phyloP scores from a whole-genome alignment of 2,113 vertebrate genomes.

The Oreochromis tanganicae region DNA sequence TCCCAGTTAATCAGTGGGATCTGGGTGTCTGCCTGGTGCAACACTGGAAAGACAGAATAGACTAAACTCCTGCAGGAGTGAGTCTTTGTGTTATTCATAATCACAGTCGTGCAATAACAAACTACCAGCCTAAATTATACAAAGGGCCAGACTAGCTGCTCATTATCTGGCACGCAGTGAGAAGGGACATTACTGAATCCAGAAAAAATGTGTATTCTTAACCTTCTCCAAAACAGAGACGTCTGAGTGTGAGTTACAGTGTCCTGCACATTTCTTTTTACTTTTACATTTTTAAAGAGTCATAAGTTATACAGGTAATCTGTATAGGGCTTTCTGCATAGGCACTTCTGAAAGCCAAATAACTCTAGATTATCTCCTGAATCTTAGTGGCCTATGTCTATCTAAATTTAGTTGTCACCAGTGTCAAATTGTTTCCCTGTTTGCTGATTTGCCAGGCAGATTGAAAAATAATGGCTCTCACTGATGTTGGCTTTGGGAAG shows the following conservation, averaged over 20 bases:
- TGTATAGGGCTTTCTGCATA: not conserved
- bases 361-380: conserved; percentile 3
- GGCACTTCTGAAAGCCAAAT: not conserved
- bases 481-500: not conserved
- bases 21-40: conserved; percentile 56
- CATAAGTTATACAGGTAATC: not conserved
- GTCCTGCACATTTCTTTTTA: not conserved
- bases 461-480: conserved; percentile 7
- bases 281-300: not conserved
- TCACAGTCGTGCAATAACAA: conserved; percentile 51
- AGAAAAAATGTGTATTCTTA: not conserved
- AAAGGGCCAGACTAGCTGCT: conserved; percentile 24
- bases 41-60: conserved; percentile 24
- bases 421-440: conserved; percentile 2
- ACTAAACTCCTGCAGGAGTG: conserved; percentile 57
- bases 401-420: conserved; percentile 25
- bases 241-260: not conserved
- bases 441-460: not conserved
- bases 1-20: conserved; percentile 59
- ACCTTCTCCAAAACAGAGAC: not conserved
- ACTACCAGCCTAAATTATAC: conserved; percentile 33
- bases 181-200: conserved; percentile 1
- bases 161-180: not conserved
- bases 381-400: conserved; percentile 2
- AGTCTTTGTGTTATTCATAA: conserved; percentile 35